phyloP scores from a whole-genome alignment of 1,140 invertebrate genomes.

The Monochamus saltuarius region DNA sequence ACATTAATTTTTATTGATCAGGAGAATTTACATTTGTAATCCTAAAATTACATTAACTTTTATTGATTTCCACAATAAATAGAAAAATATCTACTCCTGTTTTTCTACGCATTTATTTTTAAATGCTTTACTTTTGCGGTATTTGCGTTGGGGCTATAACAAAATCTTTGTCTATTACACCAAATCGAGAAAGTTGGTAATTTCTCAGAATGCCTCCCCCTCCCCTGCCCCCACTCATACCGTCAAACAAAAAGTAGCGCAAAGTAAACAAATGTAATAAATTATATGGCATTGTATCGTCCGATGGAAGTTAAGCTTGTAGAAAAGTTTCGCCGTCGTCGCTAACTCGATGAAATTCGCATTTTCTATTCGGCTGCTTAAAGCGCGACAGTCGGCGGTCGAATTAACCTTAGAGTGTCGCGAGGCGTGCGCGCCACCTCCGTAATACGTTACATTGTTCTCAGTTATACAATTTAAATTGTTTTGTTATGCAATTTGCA shows the following conservation, averaged over 20 bases:
- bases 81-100: too few relatives aligned
- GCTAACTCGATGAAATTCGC: constrained; percentile 35
- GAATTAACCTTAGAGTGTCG: constrained; percentile 31
- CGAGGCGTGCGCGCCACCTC: constrained; percentile 24
- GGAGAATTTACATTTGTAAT: too few relatives aligned
- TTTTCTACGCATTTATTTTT: too few relatives aligned
- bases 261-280: constrained; percentile 31
- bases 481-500: constrained; percentile 29
- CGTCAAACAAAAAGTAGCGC: constrained; percentile 20
- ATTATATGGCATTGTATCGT: constrained; percentile 26
- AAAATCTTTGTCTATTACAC: too few relatives aligned
- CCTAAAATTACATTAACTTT: too few relatives aligned
- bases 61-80: too few relatives aligned
- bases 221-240: neutral
- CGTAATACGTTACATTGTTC: constrained; percentile 31
- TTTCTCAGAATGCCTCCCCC: too few relatives aligned
- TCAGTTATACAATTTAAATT: constrained; percentile 30
- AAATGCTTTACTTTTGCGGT: too few relatives aligned
- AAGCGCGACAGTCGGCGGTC: constrained; percentile 35
- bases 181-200: too few relatives aligned
- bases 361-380: constrained; percentile 34
- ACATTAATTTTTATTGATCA: too few relatives aligned
- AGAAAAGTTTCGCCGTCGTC: constrained; percentile 29
- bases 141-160: too few relatives aligned
- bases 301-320: constrained; percentile 31